Conservation (phyloP, 2,888 invertebrate genomes). For the Gibbula magus region DNA sequence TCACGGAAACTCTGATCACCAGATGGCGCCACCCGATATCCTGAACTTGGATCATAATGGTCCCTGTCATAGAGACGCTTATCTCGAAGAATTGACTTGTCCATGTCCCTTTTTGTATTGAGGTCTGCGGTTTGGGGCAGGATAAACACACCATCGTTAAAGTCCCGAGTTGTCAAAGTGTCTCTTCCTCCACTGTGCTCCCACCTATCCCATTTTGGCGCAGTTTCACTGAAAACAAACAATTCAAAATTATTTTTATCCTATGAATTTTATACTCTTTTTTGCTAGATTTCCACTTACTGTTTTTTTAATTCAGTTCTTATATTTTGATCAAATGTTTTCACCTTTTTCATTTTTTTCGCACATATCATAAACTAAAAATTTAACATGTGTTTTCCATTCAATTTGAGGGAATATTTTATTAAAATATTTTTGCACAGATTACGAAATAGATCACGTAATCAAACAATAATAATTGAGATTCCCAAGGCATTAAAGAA, state of each 20-base stretch:
- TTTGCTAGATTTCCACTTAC: neutral
- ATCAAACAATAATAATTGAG: too few species aligned
- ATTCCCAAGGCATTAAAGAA: too few species aligned
- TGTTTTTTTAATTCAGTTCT: too few species aligned
- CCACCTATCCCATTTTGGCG: conserved; percentile 70
- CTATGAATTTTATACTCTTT: neutral
- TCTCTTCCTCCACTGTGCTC: conserved; percentile 64
- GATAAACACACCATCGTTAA: conserved; percentile 57
- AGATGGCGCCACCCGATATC: conserved; percentile 36
- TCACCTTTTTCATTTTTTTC: too few species aligned
- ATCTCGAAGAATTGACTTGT: conserved; percentile 33
- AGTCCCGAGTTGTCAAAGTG: conserved; percentile 55
- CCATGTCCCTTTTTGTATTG: conserved; percentile 39
- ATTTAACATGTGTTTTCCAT: too few species aligned
- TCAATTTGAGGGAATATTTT: too few species aligned
- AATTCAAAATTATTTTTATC: neutral
- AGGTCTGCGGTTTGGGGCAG: conserved; percentile 55
- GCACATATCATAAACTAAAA: too few species aligned
- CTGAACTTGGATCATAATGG: conserved; percentile 42
- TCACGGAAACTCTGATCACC: neutral
- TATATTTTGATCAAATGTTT: too few species aligned
- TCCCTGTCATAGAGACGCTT: conserved; percentile 42
- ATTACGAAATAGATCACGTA: too few species aligned
- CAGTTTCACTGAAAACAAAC: conserved; percentile 66
- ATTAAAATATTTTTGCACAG: too few species aligned